Conservation (phyloP, 2,888 invertebrate genomes). For the Lasioglossum marginatum region DNA sequence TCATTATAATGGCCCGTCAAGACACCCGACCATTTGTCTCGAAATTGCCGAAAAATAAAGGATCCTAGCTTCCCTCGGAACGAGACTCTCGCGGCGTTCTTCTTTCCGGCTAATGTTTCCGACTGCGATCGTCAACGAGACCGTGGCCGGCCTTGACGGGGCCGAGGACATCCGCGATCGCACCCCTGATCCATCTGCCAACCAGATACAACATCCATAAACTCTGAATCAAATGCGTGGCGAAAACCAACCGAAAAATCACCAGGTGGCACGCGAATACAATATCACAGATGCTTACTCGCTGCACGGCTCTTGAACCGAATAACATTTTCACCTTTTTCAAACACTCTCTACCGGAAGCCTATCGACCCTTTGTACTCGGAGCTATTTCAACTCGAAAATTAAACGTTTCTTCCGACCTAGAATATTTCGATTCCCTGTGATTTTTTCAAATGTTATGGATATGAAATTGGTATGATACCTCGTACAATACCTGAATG, state of each 20-base stretch:
- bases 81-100: conserved; percentile 47
- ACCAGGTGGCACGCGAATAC: not conserved
- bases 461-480: too few species aligned
- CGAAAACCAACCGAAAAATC: not conserved
- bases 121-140: conserved; percentile 10
- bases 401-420: too few species aligned
- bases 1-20: conserved; percentile 76
- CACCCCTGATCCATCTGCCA: not conserved
- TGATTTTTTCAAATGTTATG: too few species aligned
- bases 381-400: too few species aligned
- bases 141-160: not conserved
- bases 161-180: conserved; percentile 1
- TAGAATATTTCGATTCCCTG: too few species aligned
- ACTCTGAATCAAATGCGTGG: not conserved
- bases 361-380: too few species aligned
- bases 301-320: not conserved
- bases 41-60: conserved; percentile 74
- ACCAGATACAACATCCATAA: not conserved
- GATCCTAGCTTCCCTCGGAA: conserved; percentile 50
- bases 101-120: conserved; percentile 15
- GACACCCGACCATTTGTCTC: conserved; percentile 70
- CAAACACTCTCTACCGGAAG: not conserved
- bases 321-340: not conserved
- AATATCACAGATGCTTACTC: not conserved
- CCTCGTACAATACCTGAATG: too few species aligned